phyloP scores from a whole-genome alignment of 1,140 invertebrate genomes.

The Drosophila erecta region DNA sequence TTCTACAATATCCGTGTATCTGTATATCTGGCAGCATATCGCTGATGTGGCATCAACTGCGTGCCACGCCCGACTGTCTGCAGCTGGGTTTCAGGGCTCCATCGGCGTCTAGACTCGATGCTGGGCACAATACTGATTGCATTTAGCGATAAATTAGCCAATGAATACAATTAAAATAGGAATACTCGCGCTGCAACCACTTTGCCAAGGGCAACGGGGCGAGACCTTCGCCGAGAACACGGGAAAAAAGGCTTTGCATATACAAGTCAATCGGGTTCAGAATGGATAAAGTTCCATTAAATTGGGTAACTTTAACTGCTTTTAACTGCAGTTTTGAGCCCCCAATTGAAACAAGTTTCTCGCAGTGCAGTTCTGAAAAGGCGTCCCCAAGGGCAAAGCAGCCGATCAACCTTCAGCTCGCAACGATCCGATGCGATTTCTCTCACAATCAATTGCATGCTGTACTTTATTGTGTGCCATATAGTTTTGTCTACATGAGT shows the following conservation, averaged over 20 bases:
- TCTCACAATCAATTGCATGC: conserved; percentile 74
- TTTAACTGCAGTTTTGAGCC: no score
- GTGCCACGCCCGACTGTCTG: conserved; percentile 65
- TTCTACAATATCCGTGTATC: conserved; percentile 44
- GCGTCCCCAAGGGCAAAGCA: conserved; percentile 56
- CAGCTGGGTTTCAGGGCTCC: conserved; percentile 27
- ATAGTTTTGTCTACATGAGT: conserved; percentile 41
- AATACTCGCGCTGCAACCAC: conserved; percentile 29
- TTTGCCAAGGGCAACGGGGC: conserved; percentile 50
- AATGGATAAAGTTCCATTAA: no score
- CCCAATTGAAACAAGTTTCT: conserved; percentile 1
- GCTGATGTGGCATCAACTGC: conserved; percentile 59
- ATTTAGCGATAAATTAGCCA: conserved; percentile 80
- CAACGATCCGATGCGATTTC: conserved; percentile 49
- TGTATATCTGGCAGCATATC: conserved; percentile 52
- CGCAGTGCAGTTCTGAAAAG: conserved; percentile 52
- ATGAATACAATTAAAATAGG: conserved; percentile 79
- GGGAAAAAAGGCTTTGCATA: conserved; percentile 1
- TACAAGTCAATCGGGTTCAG: no score
- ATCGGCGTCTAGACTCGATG: conserved; percentile 37
- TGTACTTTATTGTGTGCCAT: conserved; percentile 64
- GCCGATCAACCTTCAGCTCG: conserved; percentile 43
- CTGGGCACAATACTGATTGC: conserved; percentile 77
- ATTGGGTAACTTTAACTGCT: no score
- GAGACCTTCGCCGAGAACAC: conserved; percentile 52